Evolutionary conservation across 2,888 invertebrate genomes (phyloP).

Genomic region (Nomada ferruginata): DNA sequence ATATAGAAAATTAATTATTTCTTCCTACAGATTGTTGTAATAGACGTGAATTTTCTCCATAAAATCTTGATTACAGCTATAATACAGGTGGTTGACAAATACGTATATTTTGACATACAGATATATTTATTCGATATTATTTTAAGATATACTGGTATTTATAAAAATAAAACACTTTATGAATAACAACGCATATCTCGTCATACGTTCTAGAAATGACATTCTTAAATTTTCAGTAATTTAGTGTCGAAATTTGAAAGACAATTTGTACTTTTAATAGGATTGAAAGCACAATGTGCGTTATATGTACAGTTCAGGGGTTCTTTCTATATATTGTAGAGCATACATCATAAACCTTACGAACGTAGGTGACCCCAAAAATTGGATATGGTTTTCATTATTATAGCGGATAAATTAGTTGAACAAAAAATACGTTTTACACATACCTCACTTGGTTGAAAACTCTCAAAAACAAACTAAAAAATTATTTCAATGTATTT

Average conservation of each 20-base stretch:
- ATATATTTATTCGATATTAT: conserved; percentile 41
- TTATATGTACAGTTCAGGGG: conserved; percentile 31
- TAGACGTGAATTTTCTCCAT: background rate
- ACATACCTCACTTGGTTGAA: conserved; percentile 21
- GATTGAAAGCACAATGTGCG: conserved; percentile 47
- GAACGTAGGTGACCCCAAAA: conserved; percentile 33
- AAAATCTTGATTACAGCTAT: conserved; percentile 1
- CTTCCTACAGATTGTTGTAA: no score
- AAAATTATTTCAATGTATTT: background rate
- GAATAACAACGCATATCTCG: conserved; percentile 42
- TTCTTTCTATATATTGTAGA: conserved; percentile 25
- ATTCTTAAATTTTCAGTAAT: conserved; percentile 40
- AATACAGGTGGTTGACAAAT: conserved; percentile 6
- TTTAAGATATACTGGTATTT: conserved; percentile 48
- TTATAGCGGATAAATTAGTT: conserved; percentile 34
- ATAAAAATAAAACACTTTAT: conserved; percentile 63
- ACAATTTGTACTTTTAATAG: conserved; percentile 63
- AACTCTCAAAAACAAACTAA: conserved; percentile 20
- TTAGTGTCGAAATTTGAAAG: conserved; percentile 44
- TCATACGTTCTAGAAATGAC: conserved; percentile 35
- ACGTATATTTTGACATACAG: conserved; percentile 26
- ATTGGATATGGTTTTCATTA: conserved; percentile 13
- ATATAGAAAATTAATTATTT: no score
- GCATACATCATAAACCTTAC: conserved; percentile 27
- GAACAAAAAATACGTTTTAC: conserved; percentile 44